Evolutionary conservation across 1,140 invertebrate species (phyloP), one percentile per base, ranked within the genome.

Genomic region (Drosophila truncata): DNA sequence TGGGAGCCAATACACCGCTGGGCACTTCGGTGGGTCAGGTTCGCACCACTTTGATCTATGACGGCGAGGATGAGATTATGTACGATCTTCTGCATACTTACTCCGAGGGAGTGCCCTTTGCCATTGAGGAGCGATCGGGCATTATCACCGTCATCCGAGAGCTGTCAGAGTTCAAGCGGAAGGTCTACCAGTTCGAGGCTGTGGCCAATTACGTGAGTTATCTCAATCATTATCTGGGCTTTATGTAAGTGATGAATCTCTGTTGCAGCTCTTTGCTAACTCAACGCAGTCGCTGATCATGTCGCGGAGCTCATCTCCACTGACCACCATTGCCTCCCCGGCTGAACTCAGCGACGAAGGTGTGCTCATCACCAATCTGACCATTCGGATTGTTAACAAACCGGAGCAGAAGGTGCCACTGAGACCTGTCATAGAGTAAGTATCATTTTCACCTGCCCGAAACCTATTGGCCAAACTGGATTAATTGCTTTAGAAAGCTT

Each of bases 11-110:
- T 87, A 96, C 96, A 1, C 95, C 95, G 0, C 93, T 97, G 50
- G 97, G 97, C 9, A 97, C 97, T 0, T 97, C 96, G 78, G 95
- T 99, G 44, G 98, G 98, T 2, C 97, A 97, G 93, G 96, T 97
- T 41, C 93, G 96, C 61, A 94, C 97, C 1, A 96, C 95, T 20
- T 29, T 93, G 10, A 91, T 93, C 13, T 95, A 96, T 67, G 94
- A 95, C 4, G 94, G 95, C 47, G 95, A 96, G 70, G 95, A 94
- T 69, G 94, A 95, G 52, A 93, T 96, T 8, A 94, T 96, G 55
- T 97, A 96, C 84, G 97, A 97, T 92, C 93, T 97, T 8, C 91
- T 97, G 75, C 95, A 97, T 93, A 95, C 96, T 84, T 96, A 98
- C 93, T 95, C 96, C 91, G 95, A 97, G 92, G 97, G 96, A 93